phyloP scores from a whole-genome alignment of 1,140 invertebrate genomes.

The Papilio helenus region DNA sequence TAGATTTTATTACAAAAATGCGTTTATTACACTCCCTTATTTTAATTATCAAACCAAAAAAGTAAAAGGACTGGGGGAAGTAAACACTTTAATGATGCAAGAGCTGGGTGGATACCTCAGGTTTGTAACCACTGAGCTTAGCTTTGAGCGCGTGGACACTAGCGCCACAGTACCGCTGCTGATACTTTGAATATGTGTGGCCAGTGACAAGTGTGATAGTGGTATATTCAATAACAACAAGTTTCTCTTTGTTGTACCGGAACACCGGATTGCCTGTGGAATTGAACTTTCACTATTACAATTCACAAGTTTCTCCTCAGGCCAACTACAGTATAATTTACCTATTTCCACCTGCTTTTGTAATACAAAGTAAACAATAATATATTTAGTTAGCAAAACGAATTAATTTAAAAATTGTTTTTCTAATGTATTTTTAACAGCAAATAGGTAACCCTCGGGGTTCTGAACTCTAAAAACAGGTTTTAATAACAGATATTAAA shows the following conservation, averaged over 20 bases:
- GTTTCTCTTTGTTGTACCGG: constrained; percentile 11
- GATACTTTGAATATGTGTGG: neutral
- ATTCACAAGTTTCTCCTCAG: neutral
- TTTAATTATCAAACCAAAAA: neutral
- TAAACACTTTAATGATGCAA: constrained; percentile 21
- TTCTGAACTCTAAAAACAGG: too few relatives aligned
- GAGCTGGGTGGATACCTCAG: neutral
- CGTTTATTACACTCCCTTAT: neutral
- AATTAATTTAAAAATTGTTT: too few relatives aligned
- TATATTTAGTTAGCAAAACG: too few relatives aligned
- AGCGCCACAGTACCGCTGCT: neutral
- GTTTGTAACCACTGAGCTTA: neutral
- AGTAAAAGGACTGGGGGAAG: neutral
- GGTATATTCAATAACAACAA: neutral
- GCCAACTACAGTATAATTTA: neutral
- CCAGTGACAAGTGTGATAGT: neutral
- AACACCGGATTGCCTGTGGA: neutral
- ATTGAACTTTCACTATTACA: neutral
- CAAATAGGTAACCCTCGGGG: too few relatives aligned
- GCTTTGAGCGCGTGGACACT: neutral
- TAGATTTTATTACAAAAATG: too few relatives aligned
- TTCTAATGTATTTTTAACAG: too few relatives aligned
- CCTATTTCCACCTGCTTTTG: neutral
- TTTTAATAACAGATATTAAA: too few relatives aligned
- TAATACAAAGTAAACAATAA: too few relatives aligned